A percentile compares a stretch with the other conserved stretches of the same genome.
phyloP scores from a whole-genome alignment of 2,888 invertebrate species.

The Dorcus hopei region DNA sequence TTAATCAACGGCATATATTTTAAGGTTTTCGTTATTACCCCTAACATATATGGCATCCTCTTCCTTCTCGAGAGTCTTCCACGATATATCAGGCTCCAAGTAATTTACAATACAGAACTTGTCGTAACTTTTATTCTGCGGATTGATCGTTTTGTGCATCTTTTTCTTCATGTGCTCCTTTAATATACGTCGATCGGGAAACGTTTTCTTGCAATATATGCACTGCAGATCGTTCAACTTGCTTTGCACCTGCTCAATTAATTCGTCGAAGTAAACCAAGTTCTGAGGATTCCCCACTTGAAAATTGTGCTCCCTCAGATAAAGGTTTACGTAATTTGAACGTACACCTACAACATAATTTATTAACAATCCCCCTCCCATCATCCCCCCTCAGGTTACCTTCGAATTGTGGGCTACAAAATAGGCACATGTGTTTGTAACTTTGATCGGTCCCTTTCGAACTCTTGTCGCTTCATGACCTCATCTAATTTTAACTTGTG shows the following conservation, averaged over 20 bases:
- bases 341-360: constrained; percentile 50
- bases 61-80: constrained; percentile 47
- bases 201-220: constrained; percentile 88
- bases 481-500: constrained; percentile 67
- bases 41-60: constrained; percentile 25
- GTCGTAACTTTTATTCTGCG: constrained; percentile 83
- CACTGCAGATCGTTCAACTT: constrained; percentile 80
- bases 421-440: constrained; percentile 79
- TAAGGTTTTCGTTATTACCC: too few relatives aligned
- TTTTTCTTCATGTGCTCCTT: constrained; percentile 99
- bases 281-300: constrained; percentile 92
- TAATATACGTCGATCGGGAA: constrained; percentile 79
- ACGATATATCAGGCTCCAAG: constrained; percentile 47
- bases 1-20: too few relatives aligned
- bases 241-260: constrained; percentile 73
- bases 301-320: constrained; percentile 81
- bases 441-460: constrained; percentile 76
- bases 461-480: constrained; percentile 73
- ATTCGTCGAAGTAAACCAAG: constrained; percentile 81
- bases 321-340: constrained; percentile 74
- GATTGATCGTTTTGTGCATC: constrained; percentile 90
- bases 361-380: not conserved
- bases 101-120: constrained; percentile 71
- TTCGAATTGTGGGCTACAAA: constrained; percentile 63
- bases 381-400: constrained; percentile 28